Conservation (phyloP, 2,888 invertebrate genomes). For the Meliscaeva auricollis region DNA sequence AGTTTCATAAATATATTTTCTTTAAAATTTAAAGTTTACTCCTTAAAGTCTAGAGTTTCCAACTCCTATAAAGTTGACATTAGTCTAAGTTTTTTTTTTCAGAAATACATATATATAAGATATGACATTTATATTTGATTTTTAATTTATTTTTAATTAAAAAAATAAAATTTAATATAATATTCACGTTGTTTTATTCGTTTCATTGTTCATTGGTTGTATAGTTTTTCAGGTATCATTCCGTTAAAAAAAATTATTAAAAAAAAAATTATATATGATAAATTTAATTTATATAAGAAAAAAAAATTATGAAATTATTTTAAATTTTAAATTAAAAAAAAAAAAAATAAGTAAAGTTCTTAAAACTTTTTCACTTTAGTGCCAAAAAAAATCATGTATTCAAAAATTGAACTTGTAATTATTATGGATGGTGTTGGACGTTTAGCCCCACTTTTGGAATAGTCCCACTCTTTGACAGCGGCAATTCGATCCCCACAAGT, state of each 20-base stretch:
- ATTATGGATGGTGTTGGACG: not conserved
- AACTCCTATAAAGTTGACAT: not conserved
- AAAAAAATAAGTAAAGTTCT: too few species aligned
- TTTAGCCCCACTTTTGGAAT: slow-evolving; percentile 77
- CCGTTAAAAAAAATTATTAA: too few species aligned
- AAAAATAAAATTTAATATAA: too few species aligned
- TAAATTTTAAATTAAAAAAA: too few species aligned
- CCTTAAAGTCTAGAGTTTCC: not conserved
- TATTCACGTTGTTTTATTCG: too few species aligned
- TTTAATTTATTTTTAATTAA: not conserved
- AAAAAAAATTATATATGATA: too few species aligned
- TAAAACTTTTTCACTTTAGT: not conserved
- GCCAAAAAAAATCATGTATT: not conserved
- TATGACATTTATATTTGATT: not conserved
- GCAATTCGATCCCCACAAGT: slow-evolving; percentile 76
- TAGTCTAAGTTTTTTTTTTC: not conserved
- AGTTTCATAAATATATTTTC: not conserved
- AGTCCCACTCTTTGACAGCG: slow-evolving; percentile 76
- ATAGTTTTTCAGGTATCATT: too few species aligned
- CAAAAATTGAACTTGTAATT: not conserved
- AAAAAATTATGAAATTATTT: too few species aligned
- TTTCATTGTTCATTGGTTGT: too few species aligned
- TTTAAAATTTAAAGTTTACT: not conserved
- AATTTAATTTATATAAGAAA: too few species aligned
- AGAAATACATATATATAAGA: not conserved